A percentile compares a stretch with the other conserved stretches of the same genome.
phyloP scores from a whole-genome alignment of 2,888 invertebrate species.

The Monochamus alternatus region DNA sequence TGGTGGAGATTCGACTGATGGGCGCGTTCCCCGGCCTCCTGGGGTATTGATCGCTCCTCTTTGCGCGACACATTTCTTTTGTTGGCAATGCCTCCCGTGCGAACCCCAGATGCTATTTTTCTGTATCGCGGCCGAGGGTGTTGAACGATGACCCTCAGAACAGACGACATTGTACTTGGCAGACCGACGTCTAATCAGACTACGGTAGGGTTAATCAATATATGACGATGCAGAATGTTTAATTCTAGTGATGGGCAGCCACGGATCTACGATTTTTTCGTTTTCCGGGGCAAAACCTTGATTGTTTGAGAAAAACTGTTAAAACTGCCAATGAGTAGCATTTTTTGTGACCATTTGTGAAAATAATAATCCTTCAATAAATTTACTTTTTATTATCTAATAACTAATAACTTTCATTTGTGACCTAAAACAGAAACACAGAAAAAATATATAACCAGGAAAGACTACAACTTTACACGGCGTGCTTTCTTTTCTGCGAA shows the following conservation, averaged over 20 bases:
- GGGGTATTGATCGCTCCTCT: slow-evolving; percentile 57
- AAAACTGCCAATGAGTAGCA: too few relatives aligned
- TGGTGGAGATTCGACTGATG: slow-evolving; percentile 45
- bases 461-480: too few relatives aligned
- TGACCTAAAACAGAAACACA: too few relatives aligned
- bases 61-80: slow-evolving; percentile 59
- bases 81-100: slow-evolving; percentile 53
- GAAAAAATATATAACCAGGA: too few relatives aligned
- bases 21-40: slow-evolving; percentile 52
- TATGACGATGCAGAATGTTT: background rate
- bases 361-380: too few relatives aligned
- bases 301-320: too few relatives aligned
- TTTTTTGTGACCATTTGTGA: too few relatives aligned
- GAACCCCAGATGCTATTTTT: slow-evolving; percentile 54
- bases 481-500: too few relatives aligned
- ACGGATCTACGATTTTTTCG: too few relatives aligned
- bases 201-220: slow-evolving; percentile 9
- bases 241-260: background rate
- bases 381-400: too few relatives aligned
- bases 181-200: background rate
- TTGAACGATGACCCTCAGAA: slow-evolving; percentile 13
- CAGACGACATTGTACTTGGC: slow-evolving; percentile 23
- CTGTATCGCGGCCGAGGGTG: slow-evolving; percentile 41
- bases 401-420: too few relatives aligned
- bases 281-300: too few relatives aligned